Percentiles rank a stretch among this genome's conserved stretches.
Conservation (phyloP, 2,888 invertebrate genomes). For the Noctua janthina region DNA sequence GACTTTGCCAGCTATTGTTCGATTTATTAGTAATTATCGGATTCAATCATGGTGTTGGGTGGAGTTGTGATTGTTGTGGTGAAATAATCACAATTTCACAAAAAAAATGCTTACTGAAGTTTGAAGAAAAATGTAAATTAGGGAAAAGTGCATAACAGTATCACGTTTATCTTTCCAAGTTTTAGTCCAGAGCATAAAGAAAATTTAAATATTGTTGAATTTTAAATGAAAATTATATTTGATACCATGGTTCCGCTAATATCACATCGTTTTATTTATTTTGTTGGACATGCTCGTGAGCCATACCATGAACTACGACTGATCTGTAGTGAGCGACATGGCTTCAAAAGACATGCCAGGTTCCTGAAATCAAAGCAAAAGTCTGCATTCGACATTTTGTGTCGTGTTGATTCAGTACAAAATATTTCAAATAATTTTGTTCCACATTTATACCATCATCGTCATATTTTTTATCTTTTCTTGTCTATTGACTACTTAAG, state of each 20-base stretch:
- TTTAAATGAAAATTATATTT: neutral
- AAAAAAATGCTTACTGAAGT: neutral
- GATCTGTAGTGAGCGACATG: neutral
- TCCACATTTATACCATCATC: too few relatives aligned
- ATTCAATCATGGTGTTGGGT: conserved; percentile 28
- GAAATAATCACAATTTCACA: neutral
- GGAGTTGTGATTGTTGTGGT: neutral
- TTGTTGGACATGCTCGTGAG: neutral
- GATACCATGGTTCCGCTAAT: neutral
- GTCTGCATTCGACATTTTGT: neutral
- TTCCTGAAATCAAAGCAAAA: conserved; percentile 14
- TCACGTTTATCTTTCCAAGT: neutral
- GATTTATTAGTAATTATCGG: conserved; percentile 47
- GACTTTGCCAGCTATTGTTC: conserved; percentile 52
- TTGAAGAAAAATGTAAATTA: neutral
- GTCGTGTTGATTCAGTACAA: neutral
- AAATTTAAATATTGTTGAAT: neutral
- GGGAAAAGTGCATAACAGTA: neutral
- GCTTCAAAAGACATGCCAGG: conserved; percentile 9
- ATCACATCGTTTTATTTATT: neutral
- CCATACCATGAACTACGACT: neutral
- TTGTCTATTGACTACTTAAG: too few relatives aligned
- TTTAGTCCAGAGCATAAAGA: neutral
- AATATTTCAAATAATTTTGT: neutral
- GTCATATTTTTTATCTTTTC: too few relatives aligned